Base-by-base conservation (phyloP, 2,113 vertebrate species). In the Syngnathus floridae region DNA sequence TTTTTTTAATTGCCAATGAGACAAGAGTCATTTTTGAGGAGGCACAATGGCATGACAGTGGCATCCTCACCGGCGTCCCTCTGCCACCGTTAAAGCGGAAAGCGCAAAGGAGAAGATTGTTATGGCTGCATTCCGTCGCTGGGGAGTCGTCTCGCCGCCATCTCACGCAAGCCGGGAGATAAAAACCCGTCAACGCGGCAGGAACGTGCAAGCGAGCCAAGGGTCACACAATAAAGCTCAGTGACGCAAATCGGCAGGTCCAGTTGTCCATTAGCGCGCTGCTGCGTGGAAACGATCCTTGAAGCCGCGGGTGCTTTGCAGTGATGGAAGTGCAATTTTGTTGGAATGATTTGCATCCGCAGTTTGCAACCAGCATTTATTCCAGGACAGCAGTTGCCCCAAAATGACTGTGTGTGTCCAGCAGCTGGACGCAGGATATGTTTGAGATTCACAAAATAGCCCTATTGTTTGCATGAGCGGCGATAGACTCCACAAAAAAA, bases 41-140 rank as follows among this genome's bases (percentile, higher is more conserved):
- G 45, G 45, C 17, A 49, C 56, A 14, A 55, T 31, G 1, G 0
- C 31, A 22, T 55, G 5, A 69, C 1, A 11, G 0, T n/a, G 48
- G 4, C 48, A 49, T 69, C 3, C 62, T 43, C 40, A 8, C 26
- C 58, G 35, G 62, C 66, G 21, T 62, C 49, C 26, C 36, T 58
- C 7, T 26, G 59, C 40, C 63, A 52, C 49, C 49, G 67, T 62
- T 35, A 62, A 70, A 71, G 35, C 71, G 62, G 38, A 60, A 66
- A 69, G 48, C 26, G 49, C 40, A 17, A 66, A 58, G 49, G 62
- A 12, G 68, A 72, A 70, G 64, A 62, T 40, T 43, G 82, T 79
- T 74, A 74, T 74, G 73, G 60, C 10, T 35, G 26, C 56, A 62
- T 67, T 57, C 11, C 62, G 46, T 56, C 60, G 7, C 66, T 60